phyloP scores from a whole-genome alignment of 2,888 invertebrate genomes.

The Diplolepis rosae region DNA sequence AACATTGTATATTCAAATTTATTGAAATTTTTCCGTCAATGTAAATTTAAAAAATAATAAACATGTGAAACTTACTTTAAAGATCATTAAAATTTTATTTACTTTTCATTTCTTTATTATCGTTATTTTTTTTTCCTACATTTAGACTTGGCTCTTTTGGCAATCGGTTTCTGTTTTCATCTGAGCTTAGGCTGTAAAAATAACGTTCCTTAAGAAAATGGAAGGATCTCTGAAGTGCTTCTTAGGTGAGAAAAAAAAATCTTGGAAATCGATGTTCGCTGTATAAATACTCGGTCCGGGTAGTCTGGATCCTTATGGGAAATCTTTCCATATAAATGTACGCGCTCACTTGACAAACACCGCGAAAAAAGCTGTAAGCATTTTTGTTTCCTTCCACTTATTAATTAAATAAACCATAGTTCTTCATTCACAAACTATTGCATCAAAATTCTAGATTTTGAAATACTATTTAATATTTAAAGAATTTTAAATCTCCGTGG shows the following conservation, averaged over 20 bases:
- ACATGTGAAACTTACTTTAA: no score
- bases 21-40: no score
- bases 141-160: not conserved
- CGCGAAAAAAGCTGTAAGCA: not conserved
- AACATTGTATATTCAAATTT: no score
- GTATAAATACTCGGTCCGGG: not conserved
- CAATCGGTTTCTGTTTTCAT: not conserved
- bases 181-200: not conserved
- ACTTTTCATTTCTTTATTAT: not conserved
- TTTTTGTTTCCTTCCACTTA: not conserved
- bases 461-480: not conserved
- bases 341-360: conserved; percentile 3
- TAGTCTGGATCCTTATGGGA: not conserved
- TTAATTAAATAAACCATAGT: no score
- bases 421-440: no score
- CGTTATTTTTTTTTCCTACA: not conserved
- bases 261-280: not conserved
- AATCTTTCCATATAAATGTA: conserved; percentile 18
- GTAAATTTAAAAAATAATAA: no score
- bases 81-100: not conserved
- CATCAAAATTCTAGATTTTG: no score
- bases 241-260: not conserved
- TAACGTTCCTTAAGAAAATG: not conserved
- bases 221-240: conserved; percentile 1
- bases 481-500: no score